Percentiles rank a stretch among this genome's conserved stretches.
These are phyloP conservation scores for Sparus aurata DNA, from an alignment of 2,797 vertebrate genomes.

Conservation along the genomic window DNA sequence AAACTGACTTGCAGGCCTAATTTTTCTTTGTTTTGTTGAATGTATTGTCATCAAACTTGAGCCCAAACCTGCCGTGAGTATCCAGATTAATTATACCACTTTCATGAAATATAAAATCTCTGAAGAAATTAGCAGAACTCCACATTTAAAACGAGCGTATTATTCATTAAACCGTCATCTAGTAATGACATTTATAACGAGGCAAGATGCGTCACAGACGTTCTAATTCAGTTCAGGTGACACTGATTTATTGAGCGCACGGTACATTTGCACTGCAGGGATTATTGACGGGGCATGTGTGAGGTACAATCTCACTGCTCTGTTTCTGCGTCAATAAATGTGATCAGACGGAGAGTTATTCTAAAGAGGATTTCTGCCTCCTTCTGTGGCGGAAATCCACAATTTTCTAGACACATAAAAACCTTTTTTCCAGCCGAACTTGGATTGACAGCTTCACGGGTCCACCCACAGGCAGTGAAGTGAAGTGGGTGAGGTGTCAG, in stretches of 20 bases:
- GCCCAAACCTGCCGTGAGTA: not conserved
- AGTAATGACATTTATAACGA: not conserved
- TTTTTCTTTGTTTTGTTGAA: too few relatives aligned
- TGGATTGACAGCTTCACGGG: slow-evolving; percentile 17
- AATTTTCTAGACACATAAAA: not conserved
- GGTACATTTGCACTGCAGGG: not conserved
- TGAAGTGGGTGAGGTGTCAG: slow-evolving; percentile 20
- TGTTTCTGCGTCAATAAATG: not conserved
- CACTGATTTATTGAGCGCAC: not conserved
- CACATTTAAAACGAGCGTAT: not conserved
- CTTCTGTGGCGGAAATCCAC: not conserved
- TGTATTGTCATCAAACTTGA: too few relatives aligned
- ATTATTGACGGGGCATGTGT: not conserved
- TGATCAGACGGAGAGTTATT: not conserved
- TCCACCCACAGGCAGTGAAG: slow-evolving; percentile 26
- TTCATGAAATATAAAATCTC: slow-evolving; percentile 4
- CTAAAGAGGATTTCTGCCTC: not conserved
- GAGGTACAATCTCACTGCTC: not conserved
- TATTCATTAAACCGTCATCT: not conserved
- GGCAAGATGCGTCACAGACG: not conserved
- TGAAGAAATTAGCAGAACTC: not conserved
- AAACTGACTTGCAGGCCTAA: too few relatives aligned
- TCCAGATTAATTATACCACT: not conserved
- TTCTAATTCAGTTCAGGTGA: not conserved
- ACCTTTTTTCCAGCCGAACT: slow-evolving; percentile 5